Evolutionary conservation across 2,888 invertebrate species (phyloP).

Genomic region (Carabus problematicus): DNA sequence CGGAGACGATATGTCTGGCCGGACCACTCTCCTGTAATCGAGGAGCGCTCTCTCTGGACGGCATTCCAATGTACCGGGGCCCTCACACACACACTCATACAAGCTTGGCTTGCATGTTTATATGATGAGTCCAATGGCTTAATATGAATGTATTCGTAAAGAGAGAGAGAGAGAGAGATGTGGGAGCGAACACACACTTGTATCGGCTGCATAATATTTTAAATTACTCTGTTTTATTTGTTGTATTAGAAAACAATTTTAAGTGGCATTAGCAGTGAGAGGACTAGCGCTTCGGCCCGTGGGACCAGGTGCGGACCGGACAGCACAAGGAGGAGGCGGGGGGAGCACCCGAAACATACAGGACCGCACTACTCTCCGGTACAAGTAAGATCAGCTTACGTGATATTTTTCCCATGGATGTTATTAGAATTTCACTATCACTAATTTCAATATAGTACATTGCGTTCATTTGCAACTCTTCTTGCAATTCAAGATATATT

Average conservation of each 20-base stretch:
- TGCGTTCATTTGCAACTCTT: no score
- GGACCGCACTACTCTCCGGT: conserved; percentile 5
- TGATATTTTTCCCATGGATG: no score
- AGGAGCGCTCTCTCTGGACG: conserved; percentile 12
- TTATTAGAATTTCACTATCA: no score
- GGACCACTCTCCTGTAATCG: conserved; percentile 6
- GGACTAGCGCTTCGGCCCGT: conserved; percentile 14
- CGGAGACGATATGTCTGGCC: conserved; percentile 39
- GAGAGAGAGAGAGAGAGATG: neutral
- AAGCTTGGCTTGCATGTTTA: neutral
- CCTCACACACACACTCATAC: conserved; percentile 19
- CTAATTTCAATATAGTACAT: no score
- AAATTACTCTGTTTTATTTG: conserved; percentile 39
- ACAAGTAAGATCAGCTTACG: no score
- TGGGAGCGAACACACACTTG: neutral
- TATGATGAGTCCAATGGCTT: no score
- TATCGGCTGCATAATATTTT: conserved; percentile 13
- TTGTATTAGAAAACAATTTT: conserved; percentile 42
- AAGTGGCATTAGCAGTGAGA: conserved; percentile 39
- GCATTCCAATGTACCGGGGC: conserved; percentile 36
- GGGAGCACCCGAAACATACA: conserved; percentile 1
- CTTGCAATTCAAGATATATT: no score
- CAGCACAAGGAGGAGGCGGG: conserved; percentile 13
- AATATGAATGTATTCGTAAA: no score
- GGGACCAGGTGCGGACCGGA: conserved; percentile 20